These are phyloP conservation scores for Lepus townsendii DNA, from an alignment of 2,797 vertebrate species.

Conservation along the genomic window DNA sequence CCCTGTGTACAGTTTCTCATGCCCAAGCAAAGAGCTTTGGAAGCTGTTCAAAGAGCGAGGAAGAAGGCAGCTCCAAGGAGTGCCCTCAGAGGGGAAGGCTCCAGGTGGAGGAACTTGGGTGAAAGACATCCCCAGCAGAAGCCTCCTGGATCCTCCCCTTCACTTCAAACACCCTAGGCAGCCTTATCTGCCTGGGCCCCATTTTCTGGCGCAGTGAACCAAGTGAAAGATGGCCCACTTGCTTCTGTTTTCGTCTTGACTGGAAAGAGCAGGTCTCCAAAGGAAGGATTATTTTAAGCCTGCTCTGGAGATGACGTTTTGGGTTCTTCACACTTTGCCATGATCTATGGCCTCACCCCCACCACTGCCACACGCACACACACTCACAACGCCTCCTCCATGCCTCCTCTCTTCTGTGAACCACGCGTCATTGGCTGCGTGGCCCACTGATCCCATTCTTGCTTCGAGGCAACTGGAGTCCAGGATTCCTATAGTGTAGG, in stretches of 20 bases:
- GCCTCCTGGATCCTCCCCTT: not conserved
- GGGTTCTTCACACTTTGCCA: constrained; percentile 77
- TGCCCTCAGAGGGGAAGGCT: not conserved
- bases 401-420: not conserved
- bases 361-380: not conserved
- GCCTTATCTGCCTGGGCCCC: not conserved
- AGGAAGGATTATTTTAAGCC: constrained; percentile 81
- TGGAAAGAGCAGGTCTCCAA: constrained; percentile 83
- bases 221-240: constrained; percentile 70
- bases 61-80: not conserved
- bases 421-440: not conserved
- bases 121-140: not conserved
- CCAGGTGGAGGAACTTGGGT: not conserved
- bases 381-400: not conserved
- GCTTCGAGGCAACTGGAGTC: not conserved
- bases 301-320: constrained; percentile 76
- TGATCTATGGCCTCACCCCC: constrained; percentile 57
- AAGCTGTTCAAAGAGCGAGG: not conserved
- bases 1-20: not conserved
- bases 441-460: constrained; percentile 48
- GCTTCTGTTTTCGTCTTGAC: constrained; percentile 77
- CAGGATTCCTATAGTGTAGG: not conserved
- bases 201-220: constrained; percentile 80
- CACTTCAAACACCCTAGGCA: not conserved
- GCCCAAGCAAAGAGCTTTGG: not conserved